Evolutionary conservation across 2,797 vertebrate genomes (phyloP).

Genomic region (Sciurus carolinensis): DNA sequence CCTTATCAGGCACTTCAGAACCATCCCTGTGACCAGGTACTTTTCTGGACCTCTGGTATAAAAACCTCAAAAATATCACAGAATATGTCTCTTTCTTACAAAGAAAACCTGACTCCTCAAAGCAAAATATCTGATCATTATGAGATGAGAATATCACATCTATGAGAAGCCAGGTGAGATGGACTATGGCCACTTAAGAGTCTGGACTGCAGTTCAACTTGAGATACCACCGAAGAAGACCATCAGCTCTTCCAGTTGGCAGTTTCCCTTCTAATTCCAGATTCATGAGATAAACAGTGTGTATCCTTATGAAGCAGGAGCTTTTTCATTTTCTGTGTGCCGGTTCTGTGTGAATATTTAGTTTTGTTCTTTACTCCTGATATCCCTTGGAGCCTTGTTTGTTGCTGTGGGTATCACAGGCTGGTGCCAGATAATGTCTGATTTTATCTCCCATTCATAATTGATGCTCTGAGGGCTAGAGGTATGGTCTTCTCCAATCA

Average conservation of each 20-base stretch:
- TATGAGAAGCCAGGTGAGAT: not conserved
- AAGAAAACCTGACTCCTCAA: slow-evolving; percentile 17
- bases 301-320: not conserved
- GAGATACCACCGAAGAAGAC: not conserved
- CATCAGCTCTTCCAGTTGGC: not conserved
- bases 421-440: slow-evolving; percentile 11
- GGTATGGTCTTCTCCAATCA: slow-evolving; percentile 52
- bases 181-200: not conserved
- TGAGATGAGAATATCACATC: not conserved
- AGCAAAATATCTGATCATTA: not conserved
- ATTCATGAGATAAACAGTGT: not conserved
- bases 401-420: not conserved
- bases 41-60: not conserved
- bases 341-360: not conserved
- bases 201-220: slow-evolving; percentile 1
- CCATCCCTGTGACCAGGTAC: not conserved
- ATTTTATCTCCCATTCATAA: not conserved
- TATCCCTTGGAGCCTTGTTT: slow-evolving; percentile 45
- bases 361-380: slow-evolving; percentile 12
- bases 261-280: slow-evolving; percentile 28
- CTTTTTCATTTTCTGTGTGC: not conserved
- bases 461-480: not conserved
- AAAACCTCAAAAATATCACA: slow-evolving; percentile 2
- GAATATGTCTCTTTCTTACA: not conserved
- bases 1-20: slow-evolving; percentile 44